A percentile compares a stretch with the other conserved stretches of the same genome.
Evolutionary conservation across 2,113 vertebrate genomes (phyloP).

Genomic region (Spea bombifrons): DNA sequence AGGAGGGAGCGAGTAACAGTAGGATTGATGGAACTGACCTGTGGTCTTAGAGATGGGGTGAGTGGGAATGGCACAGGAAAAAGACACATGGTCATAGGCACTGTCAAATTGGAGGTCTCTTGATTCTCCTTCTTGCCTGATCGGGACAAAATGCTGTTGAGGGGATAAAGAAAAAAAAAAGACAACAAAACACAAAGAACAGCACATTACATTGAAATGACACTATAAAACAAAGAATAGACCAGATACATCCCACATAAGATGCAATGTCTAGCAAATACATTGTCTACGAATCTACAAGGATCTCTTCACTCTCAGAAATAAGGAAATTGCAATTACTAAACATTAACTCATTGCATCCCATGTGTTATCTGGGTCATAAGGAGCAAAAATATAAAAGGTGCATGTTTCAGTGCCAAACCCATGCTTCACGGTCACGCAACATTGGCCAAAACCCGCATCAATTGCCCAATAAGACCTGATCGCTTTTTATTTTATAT

Average conservation of each 20-base stretch:
- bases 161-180: conserved; percentile 99
- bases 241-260: conserved; percentile 99
- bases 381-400: conserved; percentile 99
- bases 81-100: conserved; percentile 99
- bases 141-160: conserved; percentile 99
- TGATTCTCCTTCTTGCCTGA: conserved; percentile 99
- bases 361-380: conserved; percentile 99
- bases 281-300: conserved; percentile 59
- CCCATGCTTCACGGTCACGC: conserved; percentile 86
- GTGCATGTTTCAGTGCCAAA: conserved; percentile 99
- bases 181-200: conserved; percentile 99
- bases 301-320: conserved; percentile 53
- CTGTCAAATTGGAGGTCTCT: conserved; percentile 99
- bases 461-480: background rate
- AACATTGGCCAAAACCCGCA: conserved; percentile 46
- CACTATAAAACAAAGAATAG: conserved; percentile 99
- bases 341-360: conserved; percentile 89
- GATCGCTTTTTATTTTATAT: background rate
- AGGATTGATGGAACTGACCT: conserved; percentile 99
- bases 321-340: conserved; percentile 60
- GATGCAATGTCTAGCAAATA: conserved; percentile 84
- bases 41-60: conserved; percentile 99
- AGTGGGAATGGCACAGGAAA: conserved; percentile 99
- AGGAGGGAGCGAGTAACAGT: conserved; percentile 99
- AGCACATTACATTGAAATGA: conserved; percentile 99